Evolutionary conservation across 2,888 invertebrate genomes (phyloP), one percentile per base, ranked within the genome.

Genomic region (Drosophila sordidapex): DNA sequence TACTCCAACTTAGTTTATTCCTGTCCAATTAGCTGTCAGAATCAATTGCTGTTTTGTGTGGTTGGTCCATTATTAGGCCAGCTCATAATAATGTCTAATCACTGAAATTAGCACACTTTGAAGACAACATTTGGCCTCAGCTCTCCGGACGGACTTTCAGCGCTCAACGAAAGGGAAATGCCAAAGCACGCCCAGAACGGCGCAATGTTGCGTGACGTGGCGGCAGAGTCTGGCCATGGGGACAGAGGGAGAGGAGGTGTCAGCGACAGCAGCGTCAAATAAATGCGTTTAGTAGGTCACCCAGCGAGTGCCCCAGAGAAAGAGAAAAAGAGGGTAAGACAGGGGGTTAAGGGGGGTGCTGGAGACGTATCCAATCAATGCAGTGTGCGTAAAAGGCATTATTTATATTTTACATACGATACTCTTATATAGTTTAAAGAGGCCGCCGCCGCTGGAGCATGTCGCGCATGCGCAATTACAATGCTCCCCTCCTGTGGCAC

Each of bases 391-490:
- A 85, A 81, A 77, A 70, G 67, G 56, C 82, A 78, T 76, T 78
- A 87, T 75, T 70, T 74, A 76, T 83, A 63, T 70, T 71, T 63
- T 53, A 52, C 52, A 76, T 72, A 59, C 57, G 63, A 56, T 29
- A 53, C 56, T 54, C n/a, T 15, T 61, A 51, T 59, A 43, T 43
- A 43, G 67, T 67, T 70, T 80, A 80, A 84, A 84, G 83, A 68
- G 40, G 18, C 57, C 62, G 69, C 81, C 84, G 83, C 65, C 81
- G 54, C 46, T 76, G 82, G 70, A 59, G 87, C 83, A 84, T 84
- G 87, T 85, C 68, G 87, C 89, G 83, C 89, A 86, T 88, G 88
- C 81, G 83, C 84, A 88, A 85, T 88, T 85, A 79, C 83, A 75
- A 57, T 61, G 70, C 36, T 54, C 54, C 68, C 67, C 58, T n/a